Percentiles rank a stretch among this genome's conserved stretches.
These are phyloP conservation scores for Heterodera filipjevi DNA, from an alignment of 2,888 invertebrate species.

Conservation along the genomic window DNA sequence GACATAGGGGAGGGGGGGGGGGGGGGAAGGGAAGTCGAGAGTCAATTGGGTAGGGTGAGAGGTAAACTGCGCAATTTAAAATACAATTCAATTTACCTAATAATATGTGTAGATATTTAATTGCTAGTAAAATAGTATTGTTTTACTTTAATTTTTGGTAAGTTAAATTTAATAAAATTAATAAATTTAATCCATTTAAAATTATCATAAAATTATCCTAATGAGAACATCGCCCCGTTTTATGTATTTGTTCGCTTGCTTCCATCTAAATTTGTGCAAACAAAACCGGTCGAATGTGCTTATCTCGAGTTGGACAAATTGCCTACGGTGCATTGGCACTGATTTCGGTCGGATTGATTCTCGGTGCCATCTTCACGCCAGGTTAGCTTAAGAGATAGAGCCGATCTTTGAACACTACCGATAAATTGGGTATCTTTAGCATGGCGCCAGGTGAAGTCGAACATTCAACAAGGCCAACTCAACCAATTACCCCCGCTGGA, in stretches of 20 bases:
- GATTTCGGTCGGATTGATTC: slow-evolving; percentile 15
- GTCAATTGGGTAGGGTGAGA: not conserved
- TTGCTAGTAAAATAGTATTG: too few relatives aligned
- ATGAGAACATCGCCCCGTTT: not conserved
- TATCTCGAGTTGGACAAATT: slow-evolving; percentile 27
- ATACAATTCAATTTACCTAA: too few relatives aligned
- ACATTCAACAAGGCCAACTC: slow-evolving; percentile 22
- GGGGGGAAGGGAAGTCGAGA: not conserved
- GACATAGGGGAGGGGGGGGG: not conserved
- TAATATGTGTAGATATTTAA: too few relatives aligned
- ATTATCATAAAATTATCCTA: too few relatives aligned
- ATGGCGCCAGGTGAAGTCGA: slow-evolving; percentile 19
- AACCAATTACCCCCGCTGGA: slow-evolving; percentile 25
- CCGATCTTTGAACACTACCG: too few relatives aligned
- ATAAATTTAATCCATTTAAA: too few relatives aligned
- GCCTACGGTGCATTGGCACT: slow-evolving; percentile 26
- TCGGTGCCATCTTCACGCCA: slow-evolving; percentile 24
- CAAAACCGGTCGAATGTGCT: slow-evolving; percentile 8
- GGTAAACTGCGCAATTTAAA: too few relatives aligned
- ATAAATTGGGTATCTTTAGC: not conserved
- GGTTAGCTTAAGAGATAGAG: not conserved
- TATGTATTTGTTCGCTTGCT: not conserved
- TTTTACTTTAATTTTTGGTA: too few relatives aligned
- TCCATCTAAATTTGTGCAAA: not conserved
- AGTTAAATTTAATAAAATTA: too few relatives aligned